phyloP scores from a whole-genome alignment of 2,888 invertebrate genomes.

The Lampropteryx suffumata region DNA sequence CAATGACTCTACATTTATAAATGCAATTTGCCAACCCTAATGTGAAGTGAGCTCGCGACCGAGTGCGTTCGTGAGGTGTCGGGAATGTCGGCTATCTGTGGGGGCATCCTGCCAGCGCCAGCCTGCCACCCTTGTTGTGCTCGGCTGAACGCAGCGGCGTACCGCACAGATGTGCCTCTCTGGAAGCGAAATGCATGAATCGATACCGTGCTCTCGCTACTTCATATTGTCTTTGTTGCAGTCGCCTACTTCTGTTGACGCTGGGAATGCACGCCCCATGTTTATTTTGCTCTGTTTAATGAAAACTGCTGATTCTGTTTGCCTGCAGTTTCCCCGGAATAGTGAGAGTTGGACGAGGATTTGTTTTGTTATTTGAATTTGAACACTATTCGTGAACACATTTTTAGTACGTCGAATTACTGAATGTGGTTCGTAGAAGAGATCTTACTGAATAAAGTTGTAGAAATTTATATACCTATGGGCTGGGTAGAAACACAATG shows the following conservation, averaged over 20 bases:
- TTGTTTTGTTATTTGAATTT: conserved; percentile 1
- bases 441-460: too few relatives aligned
- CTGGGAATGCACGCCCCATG: conserved; percentile 22
- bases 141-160: conserved; percentile 64
- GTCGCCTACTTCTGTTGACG: conserved; percentile 69
- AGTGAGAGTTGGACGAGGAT: conserved; percentile 1
- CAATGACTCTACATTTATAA: conserved; percentile 25
- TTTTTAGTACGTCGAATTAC: too few relatives aligned
- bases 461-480: too few relatives aligned
- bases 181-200: conserved; percentile 74
- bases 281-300: conserved; percentile 26
- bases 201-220: conserved; percentile 66
- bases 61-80: conserved; percentile 78
- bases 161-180: conserved; percentile 69
- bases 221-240: conserved; percentile 75
- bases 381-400: conserved; percentile 4
- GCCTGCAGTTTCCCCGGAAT: conserved; percentile 13
- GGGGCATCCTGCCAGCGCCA: conserved; percentile 22
- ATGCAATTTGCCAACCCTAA: conserved; percentile 53
- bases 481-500: too few relatives aligned
- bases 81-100: conserved; percentile 75
- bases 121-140: conserved; percentile 52
- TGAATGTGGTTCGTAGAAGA: not conserved
- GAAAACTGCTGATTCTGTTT: conserved; percentile 25
- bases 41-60: conserved; percentile 65